Percentiles rank a stretch among this genome's conserved stretches.
These are phyloP conservation scores for Noturus placidus DNA, from an alignment of 2,113 vertebrate genomes.

Conservation along the genomic window DNA sequence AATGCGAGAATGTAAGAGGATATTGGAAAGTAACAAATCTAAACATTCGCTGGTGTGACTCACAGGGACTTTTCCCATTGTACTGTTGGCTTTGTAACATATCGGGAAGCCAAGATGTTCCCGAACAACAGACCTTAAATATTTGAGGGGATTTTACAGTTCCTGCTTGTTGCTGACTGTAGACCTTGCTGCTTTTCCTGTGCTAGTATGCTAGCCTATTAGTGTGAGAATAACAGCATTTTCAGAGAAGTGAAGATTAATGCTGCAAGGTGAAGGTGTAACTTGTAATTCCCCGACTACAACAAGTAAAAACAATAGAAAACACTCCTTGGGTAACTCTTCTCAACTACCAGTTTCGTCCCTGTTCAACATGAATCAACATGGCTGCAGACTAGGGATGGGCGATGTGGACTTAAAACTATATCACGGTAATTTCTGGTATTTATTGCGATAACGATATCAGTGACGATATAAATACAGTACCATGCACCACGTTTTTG, in stretches of 20 bases:
- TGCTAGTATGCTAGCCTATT: neutral
- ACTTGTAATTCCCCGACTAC: neutral
- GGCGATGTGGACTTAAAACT: too few relatives aligned
- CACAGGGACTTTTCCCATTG: slow-evolving; percentile 13
- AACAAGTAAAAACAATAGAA: neutral
- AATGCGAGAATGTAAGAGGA: neutral
- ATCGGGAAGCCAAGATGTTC: neutral
- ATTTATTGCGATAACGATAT: too few relatives aligned
- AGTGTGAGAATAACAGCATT: neutral
- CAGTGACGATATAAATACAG: too few relatives aligned
- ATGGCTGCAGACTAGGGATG: neutral
- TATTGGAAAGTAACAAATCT: neutral
- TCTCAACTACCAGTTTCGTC: neutral
- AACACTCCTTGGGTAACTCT: neutral
- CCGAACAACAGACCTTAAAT: neutral
- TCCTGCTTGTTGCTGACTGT: neutral
- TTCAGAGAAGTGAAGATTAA: neutral
- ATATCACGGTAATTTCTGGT: too few relatives aligned
- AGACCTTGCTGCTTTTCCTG: neutral
- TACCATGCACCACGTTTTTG: too few relatives aligned
- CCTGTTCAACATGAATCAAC: neutral
- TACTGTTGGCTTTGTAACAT: neutral
- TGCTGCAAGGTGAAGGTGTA: neutral
- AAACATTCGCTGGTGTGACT: neutral
- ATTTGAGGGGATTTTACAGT: neutral